Base-by-base conservation (phyloP, 2,797 vertebrate genomes). In the Scarus forsteni region DNA sequence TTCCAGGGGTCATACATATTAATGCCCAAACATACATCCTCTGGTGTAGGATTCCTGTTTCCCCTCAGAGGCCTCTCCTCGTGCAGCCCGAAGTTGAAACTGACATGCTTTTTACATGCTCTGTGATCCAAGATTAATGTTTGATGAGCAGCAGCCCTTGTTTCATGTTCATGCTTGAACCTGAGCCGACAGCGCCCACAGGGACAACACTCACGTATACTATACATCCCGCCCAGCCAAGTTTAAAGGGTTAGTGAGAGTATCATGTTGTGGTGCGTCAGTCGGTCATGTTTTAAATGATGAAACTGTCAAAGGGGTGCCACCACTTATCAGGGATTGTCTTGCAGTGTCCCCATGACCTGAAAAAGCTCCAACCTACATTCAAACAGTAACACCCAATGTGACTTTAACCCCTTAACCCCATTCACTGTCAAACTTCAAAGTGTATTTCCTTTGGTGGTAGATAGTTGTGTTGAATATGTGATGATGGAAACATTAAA, bases 81-180 rank as follows among this genome's bases (percentile, higher is more conserved):
- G 52, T 51, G 18, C 5, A 40, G 39, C 35, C 27, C 52, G 35
- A 58, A 80, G 68, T 81, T 72, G 55, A 85, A 86, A 81, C 7
- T 70, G 63, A 78, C 78, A 86, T 80, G 68, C 64, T 83, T 91
- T 86, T 82, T 86, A 88, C 86, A 88, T 85, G 81, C 83, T 87
- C 77, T 75, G 72, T 81, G 79, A 84, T 86, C 78, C 76, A 13
- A 53, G 45, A 63, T 92, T 77, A 91, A 91, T 91, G 16, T 80
- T 93, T 92, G 11, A 94, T 88, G 75, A 91, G 76, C 56, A 10
- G 43, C 42, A 27, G 68, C 39, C 72, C 44, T 49, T 45, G 68
- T 84, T 86, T 87, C 77, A 66, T 80, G 81, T 85, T 87, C 85
- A 80, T 57, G 67, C 89, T 90, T 86, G 80, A 90, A 48, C 66